These are phyloP conservation scores for Neocrepidodera transversa DNA, from an alignment of 2,888 invertebrate species.

Conservation along the genomic window DNA sequence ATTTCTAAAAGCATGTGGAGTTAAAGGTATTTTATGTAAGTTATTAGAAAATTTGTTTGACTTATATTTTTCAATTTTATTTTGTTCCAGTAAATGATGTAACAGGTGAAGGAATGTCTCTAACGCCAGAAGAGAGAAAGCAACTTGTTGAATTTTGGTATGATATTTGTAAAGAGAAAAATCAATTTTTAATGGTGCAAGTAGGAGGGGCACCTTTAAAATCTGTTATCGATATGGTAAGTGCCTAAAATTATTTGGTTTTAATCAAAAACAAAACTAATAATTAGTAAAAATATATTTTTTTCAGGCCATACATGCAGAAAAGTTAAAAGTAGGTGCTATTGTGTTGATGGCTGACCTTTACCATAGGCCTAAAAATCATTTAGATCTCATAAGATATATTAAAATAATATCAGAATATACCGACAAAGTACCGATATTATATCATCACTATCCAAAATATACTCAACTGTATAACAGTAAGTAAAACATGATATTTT, in stretches of 20 bases:
- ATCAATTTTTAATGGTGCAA: constrained; percentile 74
- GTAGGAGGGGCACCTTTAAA: constrained; percentile 74
- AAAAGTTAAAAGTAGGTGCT: constrained; percentile 70
- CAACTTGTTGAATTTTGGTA: constrained; percentile 71
- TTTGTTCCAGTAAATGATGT: constrained; percentile 75
- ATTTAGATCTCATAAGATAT: constrained; percentile 71
- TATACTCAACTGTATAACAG: constrained; percentile 72
- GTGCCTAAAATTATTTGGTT: neutral
- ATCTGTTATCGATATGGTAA: constrained; percentile 69
- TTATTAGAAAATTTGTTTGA: constrained; percentile 44
- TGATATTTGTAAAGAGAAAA: constrained; percentile 63
- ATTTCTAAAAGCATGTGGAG: constrained; percentile 67
- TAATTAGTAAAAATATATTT: neutral
- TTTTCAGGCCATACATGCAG: constrained; percentile 69
- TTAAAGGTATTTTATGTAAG: constrained; percentile 61
- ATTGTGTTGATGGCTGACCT: constrained; percentile 80
- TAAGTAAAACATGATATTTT: too few relatives aligned
- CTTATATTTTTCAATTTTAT: constrained; percentile 52
- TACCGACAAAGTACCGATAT: constrained; percentile 69
- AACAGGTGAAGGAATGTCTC: constrained; percentile 76
- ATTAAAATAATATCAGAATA: constrained; percentile 65
- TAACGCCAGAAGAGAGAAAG: constrained; percentile 74
- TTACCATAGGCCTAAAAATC: constrained; percentile 73
- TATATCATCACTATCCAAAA: constrained; percentile 84
- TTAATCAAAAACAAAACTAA: neutral